Conservation (phyloP, 2,113 vertebrate genomes). For the Alosa alosa region DNA sequence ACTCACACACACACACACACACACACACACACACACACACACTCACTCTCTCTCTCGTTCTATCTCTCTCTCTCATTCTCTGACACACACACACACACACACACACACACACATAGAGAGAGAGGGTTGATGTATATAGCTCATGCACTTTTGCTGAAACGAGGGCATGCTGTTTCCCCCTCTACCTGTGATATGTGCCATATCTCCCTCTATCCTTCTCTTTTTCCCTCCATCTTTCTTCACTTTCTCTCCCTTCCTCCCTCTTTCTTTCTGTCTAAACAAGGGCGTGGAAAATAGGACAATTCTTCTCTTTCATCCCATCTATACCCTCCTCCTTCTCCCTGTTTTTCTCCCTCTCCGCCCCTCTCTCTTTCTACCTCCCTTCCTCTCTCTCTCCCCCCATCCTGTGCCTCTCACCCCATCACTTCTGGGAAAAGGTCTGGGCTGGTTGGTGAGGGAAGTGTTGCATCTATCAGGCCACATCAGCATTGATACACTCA, state of each 20-base stretch:
- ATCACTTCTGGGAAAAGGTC: background rate
- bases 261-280: background rate
- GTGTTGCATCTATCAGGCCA: background rate
- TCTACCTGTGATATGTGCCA: constrained; percentile 10
- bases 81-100: constrained; percentile 7
- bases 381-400: background rate
- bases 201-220: background rate
- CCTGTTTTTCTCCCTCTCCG: constrained; percentile 33
- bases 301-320: background rate
- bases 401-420: background rate
- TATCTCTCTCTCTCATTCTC: background rate
- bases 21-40: constrained; percentile 20
- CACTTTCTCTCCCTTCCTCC: background rate
- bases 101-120: constrained; percentile 18
- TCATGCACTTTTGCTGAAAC: constrained; percentile 12
- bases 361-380: constrained; percentile 20
- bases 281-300: background rate
- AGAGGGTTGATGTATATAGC: background rate
- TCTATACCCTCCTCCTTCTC: constrained; percentile 40
- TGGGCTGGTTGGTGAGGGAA: background rate
- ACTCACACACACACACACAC: background rate
- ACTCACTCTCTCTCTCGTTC: too few species aligned
- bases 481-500: background rate
- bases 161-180: constrained; percentile 11
- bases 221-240: background rate